Evolutionary conservation across 2,113 vertebrate species (phyloP), one percentile per base, ranked within the genome.

Genomic region (Charadrius vociferus): DNA sequence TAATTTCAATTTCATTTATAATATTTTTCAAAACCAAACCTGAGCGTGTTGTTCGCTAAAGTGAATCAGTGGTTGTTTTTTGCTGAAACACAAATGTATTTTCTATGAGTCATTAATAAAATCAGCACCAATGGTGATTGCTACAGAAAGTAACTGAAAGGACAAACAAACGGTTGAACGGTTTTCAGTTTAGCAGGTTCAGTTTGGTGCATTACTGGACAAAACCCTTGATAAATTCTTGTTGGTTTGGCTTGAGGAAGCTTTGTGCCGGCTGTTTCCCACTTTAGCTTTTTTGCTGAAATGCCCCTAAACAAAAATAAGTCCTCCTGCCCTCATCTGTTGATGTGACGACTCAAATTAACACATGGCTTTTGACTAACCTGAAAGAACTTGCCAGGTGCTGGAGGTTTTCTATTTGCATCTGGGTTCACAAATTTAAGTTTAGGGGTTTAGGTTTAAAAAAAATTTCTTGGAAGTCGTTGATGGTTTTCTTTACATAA

Each of bases 391-490:
- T 96, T 84, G 95, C 94, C 98, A 98, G 98, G 98, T 98, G 98
- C 96, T 97, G 71, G 96, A 98, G 97, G 95, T 94, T 98, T 97
- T 78, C 95, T 94, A 99, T 99, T 99, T 99, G 99, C 99, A 99
- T 99, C 90, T 95, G 93, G 49, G 95, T 95, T 97, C 97, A 97
- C 96, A 98, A 95, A 97, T 96, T 94, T 95, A 97, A 98, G 81
- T 98, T 95, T 98, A 97, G 98, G 94, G 98, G 98, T 98, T 96
- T 95, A 77, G 89, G 94, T 94, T 96, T 92, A 97, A 98, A 98
- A 96, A 98, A 94, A 98, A 97, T 97, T 99, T 99, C 99, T 99
- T 99, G 99, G 99, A 99, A 99, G 98, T 98, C 93, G 89, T 98
- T 98, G 95, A 98, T 97, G 96, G 95, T 82, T 82, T 50, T 43